Base-by-base conservation (phyloP, 2,113 vertebrate species). In the Rhadina sibilatrix region DNA sequence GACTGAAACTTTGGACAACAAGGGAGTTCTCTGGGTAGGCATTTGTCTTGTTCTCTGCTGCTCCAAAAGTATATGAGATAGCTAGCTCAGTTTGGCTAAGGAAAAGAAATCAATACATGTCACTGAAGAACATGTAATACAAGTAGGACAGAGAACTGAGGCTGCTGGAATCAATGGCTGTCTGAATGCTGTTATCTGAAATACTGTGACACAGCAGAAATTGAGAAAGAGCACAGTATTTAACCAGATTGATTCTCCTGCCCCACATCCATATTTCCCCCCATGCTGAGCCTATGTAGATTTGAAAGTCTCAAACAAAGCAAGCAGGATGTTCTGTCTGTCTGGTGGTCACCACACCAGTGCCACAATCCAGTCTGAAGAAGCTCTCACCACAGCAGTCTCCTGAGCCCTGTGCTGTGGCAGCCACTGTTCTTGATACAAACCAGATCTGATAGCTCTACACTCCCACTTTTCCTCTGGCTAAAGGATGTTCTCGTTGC, bases 381-480 rank as follows among this genome's bases (percentile, higher is more conserved):
- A 59, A 80, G 50, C 53, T 52, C 63, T 80, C 38, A 71, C 2
- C 63, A 25, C 38, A 38, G 61, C 5, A 0, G 15, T 24, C 59
- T 89, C 64, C 38, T 19, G 60, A 83, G 80, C 80, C 38, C 42
- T 50, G 64, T 20, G 70, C 79, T 76, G 27, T 31, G 70, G 76
- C 80, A 50, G 69, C 71, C 61, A 18, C 64, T 87, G 1, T 8
- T 74, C 66, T 70, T 89, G 81, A 89, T 75, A 84, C 38, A 87
- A 94, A 92, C 60, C 72, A 94, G 72, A 74, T 53, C 60, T 59
- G 56, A 21, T 70, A 89, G 84, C 74, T 91, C 52, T 65, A 83
- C 30, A 15, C 52, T 70, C 60, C 59, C 65, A 50, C 35, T 61
- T 83, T 47, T 78, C 83, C 64, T 81, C 77, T 42, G 69, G 60